phyloP scores from a whole-genome alignment of 2,113 vertebrate species.

The Sisor rabdophorus region DNA sequence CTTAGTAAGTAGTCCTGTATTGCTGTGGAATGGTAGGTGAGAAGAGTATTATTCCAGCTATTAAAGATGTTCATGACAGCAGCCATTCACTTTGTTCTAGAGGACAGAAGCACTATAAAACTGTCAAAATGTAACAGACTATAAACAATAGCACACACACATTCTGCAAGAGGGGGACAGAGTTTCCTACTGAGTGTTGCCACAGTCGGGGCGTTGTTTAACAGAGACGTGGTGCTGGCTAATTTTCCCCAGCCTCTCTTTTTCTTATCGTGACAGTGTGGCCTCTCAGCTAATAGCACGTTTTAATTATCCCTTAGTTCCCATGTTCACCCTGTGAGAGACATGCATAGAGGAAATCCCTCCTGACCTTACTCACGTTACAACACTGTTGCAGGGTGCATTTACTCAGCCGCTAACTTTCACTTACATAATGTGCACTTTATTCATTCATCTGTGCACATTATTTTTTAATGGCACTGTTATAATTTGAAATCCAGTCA shows the following conservation, averaged over 20 bases:
- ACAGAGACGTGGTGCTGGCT: constrained; percentile 49
- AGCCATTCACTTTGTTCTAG: constrained; percentile 37
- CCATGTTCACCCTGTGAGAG: constrained; percentile 48
- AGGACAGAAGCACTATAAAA: constrained; percentile 39
- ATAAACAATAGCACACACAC: constrained; percentile 36
- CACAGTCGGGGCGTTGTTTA: constrained; percentile 40
- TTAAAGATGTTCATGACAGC: constrained; percentile 37
- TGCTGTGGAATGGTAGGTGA: constrained; percentile 14
- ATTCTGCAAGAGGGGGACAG: constrained; percentile 12
- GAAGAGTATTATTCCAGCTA: constrained; percentile 26
- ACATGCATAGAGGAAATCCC: constrained; percentile 46
- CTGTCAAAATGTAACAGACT: constrained; percentile 38
- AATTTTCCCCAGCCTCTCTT: constrained; percentile 52
- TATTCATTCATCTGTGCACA: neutral
- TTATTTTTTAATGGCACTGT: neutral
- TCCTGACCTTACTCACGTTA: constrained; percentile 43
- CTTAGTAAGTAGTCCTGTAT: constrained; percentile 22
- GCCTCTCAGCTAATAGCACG: constrained; percentile 51
- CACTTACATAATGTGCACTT: constrained; percentile 21
- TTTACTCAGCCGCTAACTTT: neutral
- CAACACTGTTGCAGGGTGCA: constrained; percentile 20
- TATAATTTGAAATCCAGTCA: no score
- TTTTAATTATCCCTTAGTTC: constrained; percentile 57
- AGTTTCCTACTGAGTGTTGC: constrained; percentile 43
- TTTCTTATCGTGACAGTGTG: constrained; percentile 53